A percentile compares a stretch with the other conserved stretches of the same genome.
phyloP scores from a whole-genome alignment of 1,140 invertebrate species.

The Agraylea sexmaculata region DNA sequence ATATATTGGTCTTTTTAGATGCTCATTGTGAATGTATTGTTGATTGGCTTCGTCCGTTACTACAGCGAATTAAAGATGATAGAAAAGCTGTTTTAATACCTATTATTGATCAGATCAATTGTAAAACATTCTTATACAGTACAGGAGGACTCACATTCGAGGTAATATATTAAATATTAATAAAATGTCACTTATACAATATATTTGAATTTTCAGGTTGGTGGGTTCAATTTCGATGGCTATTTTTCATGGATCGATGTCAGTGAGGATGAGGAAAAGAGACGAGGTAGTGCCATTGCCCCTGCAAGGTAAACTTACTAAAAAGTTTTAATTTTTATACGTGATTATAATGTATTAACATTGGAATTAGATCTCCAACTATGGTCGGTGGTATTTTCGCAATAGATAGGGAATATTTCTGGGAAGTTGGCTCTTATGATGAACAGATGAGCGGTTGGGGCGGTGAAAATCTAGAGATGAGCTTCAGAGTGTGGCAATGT shows the following conservation, averaged over 20 bases:
- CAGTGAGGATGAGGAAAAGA: slow-evolving; percentile 53
- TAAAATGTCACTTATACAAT: too few relatives aligned
- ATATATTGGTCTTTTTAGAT: slow-evolving; percentile 87
- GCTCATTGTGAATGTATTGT: slow-evolving; percentile 87
- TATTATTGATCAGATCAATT: slow-evolving; percentile 86
- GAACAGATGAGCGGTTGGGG: slow-evolving; percentile 87
- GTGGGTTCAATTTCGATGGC: slow-evolving; percentile 84
- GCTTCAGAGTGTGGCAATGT: slow-evolving; percentile 80
- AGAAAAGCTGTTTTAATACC: slow-evolving; percentile 72
- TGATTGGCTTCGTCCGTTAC: slow-evolving; percentile 77
- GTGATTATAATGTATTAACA: too few relatives aligned
- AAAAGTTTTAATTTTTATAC: too few relatives aligned
- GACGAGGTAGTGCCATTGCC: slow-evolving; percentile 40
- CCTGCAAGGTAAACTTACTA: slow-evolving; percentile 34
- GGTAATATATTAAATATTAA: too few relatives aligned
- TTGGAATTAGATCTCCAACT: slow-evolving; percentile 67
- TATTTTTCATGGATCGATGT: slow-evolving; percentile 86
- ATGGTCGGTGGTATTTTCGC: slow-evolving; percentile 86
- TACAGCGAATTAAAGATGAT: slow-evolving; percentile 72
- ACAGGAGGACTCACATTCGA: slow-evolving; percentile 51
- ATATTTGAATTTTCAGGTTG: slow-evolving; percentile 43
- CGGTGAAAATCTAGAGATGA: slow-evolving; percentile 89
- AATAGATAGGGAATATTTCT: slow-evolving; percentile 84
- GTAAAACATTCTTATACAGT: slow-evolving; percentile 72
- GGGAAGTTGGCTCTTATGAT: slow-evolving; percentile 92